Evolutionary conservation across 2,888 invertebrate species (phyloP).

Genomic region (Thumatha senex): DNA sequence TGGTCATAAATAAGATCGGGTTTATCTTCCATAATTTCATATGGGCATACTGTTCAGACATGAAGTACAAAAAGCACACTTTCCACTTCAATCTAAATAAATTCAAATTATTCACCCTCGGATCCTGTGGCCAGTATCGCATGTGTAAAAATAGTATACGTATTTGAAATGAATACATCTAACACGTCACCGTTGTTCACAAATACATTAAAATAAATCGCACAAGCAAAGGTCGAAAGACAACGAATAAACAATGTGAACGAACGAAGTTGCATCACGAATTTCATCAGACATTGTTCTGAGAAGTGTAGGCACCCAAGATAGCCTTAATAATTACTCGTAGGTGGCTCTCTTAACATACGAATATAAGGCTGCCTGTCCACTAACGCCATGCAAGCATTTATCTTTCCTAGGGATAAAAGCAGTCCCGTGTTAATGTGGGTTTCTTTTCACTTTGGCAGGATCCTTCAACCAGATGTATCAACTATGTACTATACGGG

Average conservation of each 20-base stretch:
- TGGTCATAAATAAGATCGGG: too few species aligned
- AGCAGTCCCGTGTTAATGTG: not conserved
- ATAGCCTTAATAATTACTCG: slow-evolving; percentile 12
- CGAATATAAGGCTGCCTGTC: not conserved
- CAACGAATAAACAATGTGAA: slow-evolving; percentile 27
- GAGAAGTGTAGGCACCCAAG: slow-evolving; percentile 21
- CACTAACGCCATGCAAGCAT: not conserved
- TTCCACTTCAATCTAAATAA: too few species aligned
- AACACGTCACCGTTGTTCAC: not conserved
- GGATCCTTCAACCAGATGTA: too few species aligned
- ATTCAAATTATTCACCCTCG: too few species aligned
- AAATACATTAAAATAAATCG: slow-evolving; percentile 9
- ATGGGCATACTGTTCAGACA: too few species aligned
- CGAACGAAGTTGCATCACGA: slow-evolving; percentile 37
- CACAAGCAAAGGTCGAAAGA: slow-evolving; percentile 27
- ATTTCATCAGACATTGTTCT: slow-evolving; percentile 44
- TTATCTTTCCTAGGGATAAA: not conserved
- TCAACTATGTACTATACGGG: too few species aligned
- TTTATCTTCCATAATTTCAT: too few species aligned
- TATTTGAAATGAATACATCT: not conserved
- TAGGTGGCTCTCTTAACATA: slow-evolving; percentile 9
- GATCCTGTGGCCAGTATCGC: too few species aligned
- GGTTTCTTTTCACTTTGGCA: not conserved
- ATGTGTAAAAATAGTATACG: too few species aligned
- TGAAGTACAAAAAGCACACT: too few species aligned